Percentiles rank a stretch among this genome's conserved stretches.
Evolutionary conservation across 2,888 invertebrate species (phyloP).

Genomic region (Eustalomyia histrio): DNA sequence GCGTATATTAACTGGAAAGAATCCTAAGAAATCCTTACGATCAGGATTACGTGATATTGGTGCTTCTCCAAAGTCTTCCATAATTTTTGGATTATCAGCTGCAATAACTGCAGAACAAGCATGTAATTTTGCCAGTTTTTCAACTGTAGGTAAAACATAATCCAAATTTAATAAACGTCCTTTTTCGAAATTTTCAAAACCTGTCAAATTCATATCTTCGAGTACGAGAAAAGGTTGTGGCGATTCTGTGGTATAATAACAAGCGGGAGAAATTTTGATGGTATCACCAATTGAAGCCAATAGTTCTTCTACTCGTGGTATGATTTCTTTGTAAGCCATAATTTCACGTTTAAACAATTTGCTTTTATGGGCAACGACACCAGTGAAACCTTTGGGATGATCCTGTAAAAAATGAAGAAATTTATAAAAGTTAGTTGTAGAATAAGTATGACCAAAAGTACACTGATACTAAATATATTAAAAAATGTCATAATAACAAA

Average conservation of each 20-base stretch:
- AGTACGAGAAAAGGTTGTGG: constrained; percentile 79
- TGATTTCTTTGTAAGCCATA: constrained; percentile 75
- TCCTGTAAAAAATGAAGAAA: constrained; percentile 66
- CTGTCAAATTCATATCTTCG: constrained; percentile 81
- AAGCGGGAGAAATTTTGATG: constrained; percentile 76
- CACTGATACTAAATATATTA: no score
- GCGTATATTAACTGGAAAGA: constrained; percentile 77
- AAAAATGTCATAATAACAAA: no score
- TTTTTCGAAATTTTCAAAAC: constrained; percentile 82
- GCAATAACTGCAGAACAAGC: constrained; percentile 80
- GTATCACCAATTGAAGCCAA: constrained; percentile 75
- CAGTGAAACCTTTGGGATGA: constrained; percentile 77
- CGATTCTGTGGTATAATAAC: constrained; percentile 77
- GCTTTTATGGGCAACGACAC: constrained; percentile 77
- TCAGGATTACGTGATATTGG: constrained; percentile 77
- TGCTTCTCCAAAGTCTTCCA: constrained; percentile 76
- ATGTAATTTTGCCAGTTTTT: constrained; percentile 82
- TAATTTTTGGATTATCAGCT: constrained; percentile 71
- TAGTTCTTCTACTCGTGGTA: constrained; percentile 74
- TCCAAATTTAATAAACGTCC: constrained; percentile 81
- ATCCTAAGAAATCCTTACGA: constrained; percentile 76
- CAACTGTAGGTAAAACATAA: constrained; percentile 80
- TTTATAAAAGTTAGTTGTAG: no score
- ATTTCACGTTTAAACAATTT: constrained; percentile 78
- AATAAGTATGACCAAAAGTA: no score